These are phyloP conservation scores for Andrena chrysosceles DNA, from an alignment of 2,888 invertebrate species.

Conservation along the genomic window DNA sequence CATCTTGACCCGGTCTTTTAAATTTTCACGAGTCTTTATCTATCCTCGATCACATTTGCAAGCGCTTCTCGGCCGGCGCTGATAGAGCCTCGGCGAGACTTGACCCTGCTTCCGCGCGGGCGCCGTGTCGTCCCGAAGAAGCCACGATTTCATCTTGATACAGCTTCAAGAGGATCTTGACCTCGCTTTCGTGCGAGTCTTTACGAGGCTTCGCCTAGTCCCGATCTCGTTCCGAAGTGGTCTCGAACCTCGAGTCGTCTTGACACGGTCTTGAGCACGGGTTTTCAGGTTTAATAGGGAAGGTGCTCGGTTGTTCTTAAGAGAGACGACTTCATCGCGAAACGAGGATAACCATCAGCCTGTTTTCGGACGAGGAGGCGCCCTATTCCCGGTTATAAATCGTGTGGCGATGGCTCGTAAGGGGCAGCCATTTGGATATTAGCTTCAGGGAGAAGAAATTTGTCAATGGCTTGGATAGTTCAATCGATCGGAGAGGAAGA, in stretches of 20 bases:
- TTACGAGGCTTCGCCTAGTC: neutral
- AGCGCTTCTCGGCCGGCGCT: neutral
- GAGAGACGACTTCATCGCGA: neutral
- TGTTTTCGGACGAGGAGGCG: neutral
- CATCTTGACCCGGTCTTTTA: constrained; percentile 39
- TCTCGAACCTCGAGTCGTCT: neutral
- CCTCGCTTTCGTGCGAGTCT: neutral
- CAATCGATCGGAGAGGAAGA: neutral
- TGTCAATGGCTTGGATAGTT: constrained; percentile 4
- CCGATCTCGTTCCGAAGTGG: constrained; percentile 5
- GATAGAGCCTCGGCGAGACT: constrained; percentile 6
- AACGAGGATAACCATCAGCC: neutral
- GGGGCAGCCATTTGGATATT: neutral
- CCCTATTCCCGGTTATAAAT: constrained; percentile 4
- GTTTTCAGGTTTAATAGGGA: neutral
- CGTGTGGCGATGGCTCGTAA: neutral
- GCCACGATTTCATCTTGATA: constrained; percentile 35
- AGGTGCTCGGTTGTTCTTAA: neutral
- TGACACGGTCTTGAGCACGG: constrained; percentile 9
- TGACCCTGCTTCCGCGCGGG: constrained; percentile 18
- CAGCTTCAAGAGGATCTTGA: constrained; percentile 37
- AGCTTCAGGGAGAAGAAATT: neutral
- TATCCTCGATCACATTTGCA: constrained; percentile 10
- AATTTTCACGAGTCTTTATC: constrained; percentile 8
- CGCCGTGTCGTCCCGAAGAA: neutral